Evolutionary conservation across 1,140 invertebrate species (phyloP).

Genomic region (Reticulitermes speratus): DNA sequence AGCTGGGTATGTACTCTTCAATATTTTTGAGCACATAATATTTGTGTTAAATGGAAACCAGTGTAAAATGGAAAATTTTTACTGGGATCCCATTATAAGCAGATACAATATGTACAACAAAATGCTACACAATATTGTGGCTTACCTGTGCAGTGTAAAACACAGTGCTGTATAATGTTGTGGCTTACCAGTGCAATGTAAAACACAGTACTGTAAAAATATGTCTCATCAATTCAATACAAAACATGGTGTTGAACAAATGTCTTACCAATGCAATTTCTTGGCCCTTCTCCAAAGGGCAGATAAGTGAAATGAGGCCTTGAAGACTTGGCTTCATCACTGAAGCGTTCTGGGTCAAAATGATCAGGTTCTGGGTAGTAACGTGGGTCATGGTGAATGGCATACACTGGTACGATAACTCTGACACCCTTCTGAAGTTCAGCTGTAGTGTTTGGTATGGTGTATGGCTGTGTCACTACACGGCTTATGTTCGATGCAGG

Average conservation of each 20-base stretch:
- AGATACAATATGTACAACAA: too few species aligned
- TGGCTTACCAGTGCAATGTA: constrained; percentile 37
- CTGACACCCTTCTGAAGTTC: constrained; percentile 46
- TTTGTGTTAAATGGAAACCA: too few species aligned
- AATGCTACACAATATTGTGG: too few species aligned
- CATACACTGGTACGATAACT: constrained; percentile 58
- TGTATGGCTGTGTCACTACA: constrained; percentile 40
- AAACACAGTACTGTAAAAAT: too few species aligned
- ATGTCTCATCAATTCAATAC: constrained; percentile 37
- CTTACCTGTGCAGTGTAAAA: constrained; percentile 37
- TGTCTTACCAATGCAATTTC: constrained; percentile 38
- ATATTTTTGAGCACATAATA: too few species aligned
- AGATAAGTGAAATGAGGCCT: constrained; percentile 39
- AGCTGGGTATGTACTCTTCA: too few species aligned
- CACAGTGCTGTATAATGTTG: too few species aligned
- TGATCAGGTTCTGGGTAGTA: constrained; percentile 63
- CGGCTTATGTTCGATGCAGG: constrained; percentile 41
- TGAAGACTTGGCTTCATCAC: constrained; percentile 35
- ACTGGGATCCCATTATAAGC: too few species aligned
- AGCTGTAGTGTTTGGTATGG: constrained; percentile 37
- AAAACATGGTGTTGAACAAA: too few species aligned
- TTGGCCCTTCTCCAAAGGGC: constrained; percentile 42
- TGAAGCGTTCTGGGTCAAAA: constrained; percentile 57
- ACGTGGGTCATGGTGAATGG: constrained; percentile 64
- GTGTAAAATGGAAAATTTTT: too few species aligned